Base-by-base conservation (phyloP, 2,797 vertebrate genomes). In the Melanogrammus aeglefinus region DNA sequence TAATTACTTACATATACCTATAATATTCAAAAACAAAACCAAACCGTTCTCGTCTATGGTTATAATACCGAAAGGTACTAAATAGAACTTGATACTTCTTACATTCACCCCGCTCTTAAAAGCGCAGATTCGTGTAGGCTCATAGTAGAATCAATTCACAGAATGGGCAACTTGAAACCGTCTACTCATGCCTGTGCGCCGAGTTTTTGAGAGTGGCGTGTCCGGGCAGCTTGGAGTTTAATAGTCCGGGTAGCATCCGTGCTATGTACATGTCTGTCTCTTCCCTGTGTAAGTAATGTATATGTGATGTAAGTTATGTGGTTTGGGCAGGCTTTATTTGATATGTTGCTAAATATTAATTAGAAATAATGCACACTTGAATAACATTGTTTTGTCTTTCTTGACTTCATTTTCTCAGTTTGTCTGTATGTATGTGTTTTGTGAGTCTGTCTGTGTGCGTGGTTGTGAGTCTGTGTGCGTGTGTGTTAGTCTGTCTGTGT, bases 91-190 rank as follows among this genome's bases (percentile, higher is more conserved):
- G 14, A 10, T 31, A 72, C 57, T 85, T 47, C 7, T 0, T 3
- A 5, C 9, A 73, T 9, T 6, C 78, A 38, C 89, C 94, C 92
- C 86, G 88, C 86, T 75, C 39, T 69, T n/a, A 63, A 76, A 81
- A 87, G 87, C 85, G 21, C 73, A 82, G 79, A 69, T 92, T 94
- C 90, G 92, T 91, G 93, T 87, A 88, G 91, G 90, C 93, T 93
- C 93, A 95, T 95, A 94, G 94, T 95, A 94, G 94, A 95, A 95
- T 95, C 95, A 95, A 95, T 95, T 95, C 94, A 95, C 93, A 92
- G 91, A 90, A 90, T 91, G 95, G 94, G 95, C 89, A 92, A 87
- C 95, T 95, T 95, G 95, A 95, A 94, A 95, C 94, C 91, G 94
- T 81, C 91, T 75, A 47, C 90, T 90, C 90, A 81, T 90, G 90